Evolutionary conservation across 2,113 vertebrate species (phyloP).

Genomic region (Helogale parvula): DNA sequence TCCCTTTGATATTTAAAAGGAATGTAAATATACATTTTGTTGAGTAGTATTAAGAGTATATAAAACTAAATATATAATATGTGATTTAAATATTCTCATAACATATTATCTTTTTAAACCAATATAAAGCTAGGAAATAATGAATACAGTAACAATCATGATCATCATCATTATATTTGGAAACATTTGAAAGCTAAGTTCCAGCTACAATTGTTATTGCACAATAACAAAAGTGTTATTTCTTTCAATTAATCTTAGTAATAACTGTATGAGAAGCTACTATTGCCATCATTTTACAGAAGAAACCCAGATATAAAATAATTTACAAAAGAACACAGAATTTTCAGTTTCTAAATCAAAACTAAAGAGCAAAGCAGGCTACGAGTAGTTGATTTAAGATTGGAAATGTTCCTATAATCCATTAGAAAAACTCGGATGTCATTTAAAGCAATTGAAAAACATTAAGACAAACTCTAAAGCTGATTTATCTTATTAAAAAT

Average conservation of each 20-base stretch:
- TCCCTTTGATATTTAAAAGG: not conserved
- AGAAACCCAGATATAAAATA: not conserved
- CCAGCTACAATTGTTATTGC: not conserved
- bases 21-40: not conserved
- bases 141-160: not conserved
- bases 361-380: not conserved
- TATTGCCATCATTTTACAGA: not conserved
- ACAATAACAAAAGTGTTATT: not conserved
- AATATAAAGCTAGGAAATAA: constrained; percentile 12
- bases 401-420: not conserved
- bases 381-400: not conserved
- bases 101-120: not conserved
- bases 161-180: not conserved
- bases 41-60: not conserved
- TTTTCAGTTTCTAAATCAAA: constrained; percentile 16
- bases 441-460: not conserved
- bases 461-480: not conserved
- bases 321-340: not conserved
- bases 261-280: not conserved
- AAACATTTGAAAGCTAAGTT: not conserved
- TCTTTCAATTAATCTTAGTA: not conserved
- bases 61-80: not conserved
- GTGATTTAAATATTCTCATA: not conserved
- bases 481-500: not conserved
- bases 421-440: not conserved